phyloP scores from a whole-genome alignment of 1,140 invertebrate genomes.

The Archegozetes longisetosus region DNA sequence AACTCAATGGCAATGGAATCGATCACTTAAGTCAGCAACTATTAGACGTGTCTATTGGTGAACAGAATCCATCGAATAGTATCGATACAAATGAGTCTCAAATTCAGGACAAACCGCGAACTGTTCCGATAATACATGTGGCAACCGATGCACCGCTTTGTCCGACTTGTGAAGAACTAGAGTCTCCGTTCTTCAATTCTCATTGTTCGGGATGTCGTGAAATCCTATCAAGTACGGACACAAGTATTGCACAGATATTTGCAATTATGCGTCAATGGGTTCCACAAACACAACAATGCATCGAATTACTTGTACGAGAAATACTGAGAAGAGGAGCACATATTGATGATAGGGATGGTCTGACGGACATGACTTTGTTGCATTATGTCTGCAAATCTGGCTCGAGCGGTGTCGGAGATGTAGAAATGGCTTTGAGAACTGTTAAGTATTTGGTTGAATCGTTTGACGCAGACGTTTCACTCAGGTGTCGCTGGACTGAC shows the following conservation, averaged over 20 bases:
- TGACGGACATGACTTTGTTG: slow-evolving; percentile 41
- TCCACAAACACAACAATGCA: slow-evolving; percentile 35
- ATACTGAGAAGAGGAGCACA: slow-evolving; percentile 33
- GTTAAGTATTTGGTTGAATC: slow-evolving; percentile 29
- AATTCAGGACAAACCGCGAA: neutral
- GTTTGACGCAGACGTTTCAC: slow-evolving; percentile 33
- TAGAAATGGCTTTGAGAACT: slow-evolving; percentile 25
- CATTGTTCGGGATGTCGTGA: slow-evolving; percentile 32
- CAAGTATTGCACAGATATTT: slow-evolving; percentile 35
- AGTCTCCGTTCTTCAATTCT: slow-evolving; percentile 37
- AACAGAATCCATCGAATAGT: too few relatives aligned
- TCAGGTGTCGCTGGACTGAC: slow-evolving; percentile 39
- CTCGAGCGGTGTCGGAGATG: slow-evolving; percentile 35
- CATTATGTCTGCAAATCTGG: slow-evolving; percentile 41
- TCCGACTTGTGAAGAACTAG: slow-evolving; percentile 30
- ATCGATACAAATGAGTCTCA: too few relatives aligned
- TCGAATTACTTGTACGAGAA: slow-evolving; percentile 34
- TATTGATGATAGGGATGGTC: slow-evolving; percentile 36
- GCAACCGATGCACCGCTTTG: slow-evolving; percentile 36
- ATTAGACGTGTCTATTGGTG: too few relatives aligned
- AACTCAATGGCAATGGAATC: too few relatives aligned
- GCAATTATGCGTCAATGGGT: slow-evolving; percentile 40
- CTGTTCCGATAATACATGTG: slow-evolving; percentile 30
- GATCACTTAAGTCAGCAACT: too few relatives aligned
- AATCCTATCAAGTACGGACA: slow-evolving; percentile 29